A percentile compares a stretch with the other conserved stretches of the same genome.
These are phyloP conservation scores for Aleiodes leptofemur DNA, from an alignment of 2,888 invertebrate species.

Conservation along the genomic window DNA sequence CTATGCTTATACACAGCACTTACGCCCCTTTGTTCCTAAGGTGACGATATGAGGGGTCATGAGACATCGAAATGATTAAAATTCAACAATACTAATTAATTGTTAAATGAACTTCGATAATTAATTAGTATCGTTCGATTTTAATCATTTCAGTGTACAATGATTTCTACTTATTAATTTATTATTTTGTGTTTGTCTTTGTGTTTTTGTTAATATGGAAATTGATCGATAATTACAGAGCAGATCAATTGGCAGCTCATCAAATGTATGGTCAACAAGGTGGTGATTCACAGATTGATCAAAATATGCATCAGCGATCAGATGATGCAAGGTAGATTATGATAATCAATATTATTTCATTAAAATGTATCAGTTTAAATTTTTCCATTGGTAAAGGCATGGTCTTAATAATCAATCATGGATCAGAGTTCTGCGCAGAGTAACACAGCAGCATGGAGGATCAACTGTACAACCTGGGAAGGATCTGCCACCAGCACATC, in stretches of 20 bases:
- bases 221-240: slow-evolving; percentile 59
- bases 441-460: slow-evolving; percentile 63
- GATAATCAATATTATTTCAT: background rate
- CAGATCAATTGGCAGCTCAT: slow-evolving; percentile 71
- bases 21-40: too few species aligned
- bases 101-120: too few species aligned
- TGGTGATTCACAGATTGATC: slow-evolving; percentile 70
- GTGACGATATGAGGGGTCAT: too few species aligned
- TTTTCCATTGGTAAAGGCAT: slow-evolving; percentile 61
- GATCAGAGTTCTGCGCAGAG: slow-evolving; percentile 61
- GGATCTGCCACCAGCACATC: slow-evolving; percentile 73
- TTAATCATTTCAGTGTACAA: too few species aligned
- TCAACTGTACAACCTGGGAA: slow-evolving; percentile 65
- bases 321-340: slow-evolving; percentile 65
- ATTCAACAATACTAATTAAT: too few species aligned
- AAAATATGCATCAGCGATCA: slow-evolving; percentile 71
- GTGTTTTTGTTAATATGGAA: background rate
- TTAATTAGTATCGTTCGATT: too few species aligned
- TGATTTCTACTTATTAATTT: background rate
- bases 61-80: too few species aligned
- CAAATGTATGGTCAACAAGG: slow-evolving; percentile 70
- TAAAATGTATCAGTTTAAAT: slow-evolving; percentile 10
- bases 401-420: slow-evolving; percentile 67
- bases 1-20: too few species aligned
- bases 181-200: too few species aligned